These are phyloP conservation scores for Zoanthus solanderi DNA, from an alignment of 92 coral and sea anemone species.

Conservation along the genomic window DNA sequence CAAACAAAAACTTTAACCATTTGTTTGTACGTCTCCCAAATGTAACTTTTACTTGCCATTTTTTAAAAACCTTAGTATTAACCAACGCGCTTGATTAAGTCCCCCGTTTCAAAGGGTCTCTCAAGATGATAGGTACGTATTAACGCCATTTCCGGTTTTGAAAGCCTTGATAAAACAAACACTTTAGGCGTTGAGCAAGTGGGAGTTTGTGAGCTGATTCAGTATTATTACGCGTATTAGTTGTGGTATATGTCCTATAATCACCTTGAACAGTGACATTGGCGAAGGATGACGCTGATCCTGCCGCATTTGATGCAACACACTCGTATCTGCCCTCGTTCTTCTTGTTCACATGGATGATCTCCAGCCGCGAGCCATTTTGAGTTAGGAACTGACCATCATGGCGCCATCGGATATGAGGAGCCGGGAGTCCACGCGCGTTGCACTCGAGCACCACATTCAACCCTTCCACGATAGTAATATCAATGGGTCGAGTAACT, in stretches of 20 bases:
- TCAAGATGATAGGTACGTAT: too few relatives aligned
- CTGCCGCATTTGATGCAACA: conserved; percentile 30
- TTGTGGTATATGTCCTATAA: background rate
- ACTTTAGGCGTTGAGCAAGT: too few relatives aligned
- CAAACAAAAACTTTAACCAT: too few relatives aligned
- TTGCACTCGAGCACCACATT: conserved; percentile 35
- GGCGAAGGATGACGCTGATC: conserved; percentile 22
- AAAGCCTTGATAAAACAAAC: too few relatives aligned
- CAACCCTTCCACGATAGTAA: conserved; percentile 25
- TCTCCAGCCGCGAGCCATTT: conserved; percentile 39
- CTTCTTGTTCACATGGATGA: background rate
- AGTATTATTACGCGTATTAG: too few relatives aligned
- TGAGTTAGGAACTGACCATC: conserved; percentile 24
- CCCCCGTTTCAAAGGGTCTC: too few relatives aligned
- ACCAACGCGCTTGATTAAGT: too few relatives aligned
- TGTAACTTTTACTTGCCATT: too few relatives aligned
- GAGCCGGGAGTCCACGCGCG: conserved; percentile 34
- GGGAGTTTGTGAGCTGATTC: too few relatives aligned
- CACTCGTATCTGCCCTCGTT: conserved; percentile 41
- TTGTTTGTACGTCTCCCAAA: too few relatives aligned
- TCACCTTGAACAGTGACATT: conserved; percentile 36
- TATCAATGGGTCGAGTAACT: background rate
- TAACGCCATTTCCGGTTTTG: too few relatives aligned
- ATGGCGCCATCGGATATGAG: conserved; percentile 37
- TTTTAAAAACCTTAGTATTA: too few relatives aligned